Evolutionary conservation across 2,797 vertebrate species (phyloP).

Genomic region (Sphenopsis melanotis): DNA sequence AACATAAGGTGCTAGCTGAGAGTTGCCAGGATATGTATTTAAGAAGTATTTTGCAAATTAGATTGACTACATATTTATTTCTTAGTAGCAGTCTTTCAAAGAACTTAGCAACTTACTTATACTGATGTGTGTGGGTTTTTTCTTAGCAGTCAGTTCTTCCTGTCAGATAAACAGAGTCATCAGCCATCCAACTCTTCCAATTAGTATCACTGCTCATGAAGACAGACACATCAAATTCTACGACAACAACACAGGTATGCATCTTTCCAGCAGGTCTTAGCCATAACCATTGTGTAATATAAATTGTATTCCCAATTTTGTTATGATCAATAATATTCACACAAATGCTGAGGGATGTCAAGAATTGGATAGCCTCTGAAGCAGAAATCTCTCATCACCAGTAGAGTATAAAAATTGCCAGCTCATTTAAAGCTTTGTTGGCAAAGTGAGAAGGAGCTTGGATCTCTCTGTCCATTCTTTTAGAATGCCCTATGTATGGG

Average conservation of each 20-base stretch:
- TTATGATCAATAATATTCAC: background rate
- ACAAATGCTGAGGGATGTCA: background rate
- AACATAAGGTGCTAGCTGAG: background rate
- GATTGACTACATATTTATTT: background rate
- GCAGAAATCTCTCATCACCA: background rate
- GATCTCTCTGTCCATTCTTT: background rate
- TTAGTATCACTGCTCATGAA: conserved; percentile 96
- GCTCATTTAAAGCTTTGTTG: background rate
- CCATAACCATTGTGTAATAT: background rate
- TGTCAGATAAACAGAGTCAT: conserved; percentile 96
- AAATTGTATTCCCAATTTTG: background rate
- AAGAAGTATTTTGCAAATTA: background rate
- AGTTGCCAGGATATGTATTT: background rate
- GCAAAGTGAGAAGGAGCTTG: background rate
- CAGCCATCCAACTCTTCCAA: conserved; percentile 95
- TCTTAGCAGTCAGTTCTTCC: conserved; percentile 73
- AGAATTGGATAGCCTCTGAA: background rate
- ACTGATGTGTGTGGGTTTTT: conserved; percentile 9
- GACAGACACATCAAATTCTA: conserved; percentile 97
- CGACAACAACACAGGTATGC: conserved; percentile 90
- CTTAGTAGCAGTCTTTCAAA: background rate
- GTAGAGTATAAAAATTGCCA: background rate
- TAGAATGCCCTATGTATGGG: background rate
- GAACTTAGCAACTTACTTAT: background rate
- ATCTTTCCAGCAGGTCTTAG: background rate